phyloP scores from a whole-genome alignment of 2,113 vertebrate species.

The Rhinogobius similis region DNA sequence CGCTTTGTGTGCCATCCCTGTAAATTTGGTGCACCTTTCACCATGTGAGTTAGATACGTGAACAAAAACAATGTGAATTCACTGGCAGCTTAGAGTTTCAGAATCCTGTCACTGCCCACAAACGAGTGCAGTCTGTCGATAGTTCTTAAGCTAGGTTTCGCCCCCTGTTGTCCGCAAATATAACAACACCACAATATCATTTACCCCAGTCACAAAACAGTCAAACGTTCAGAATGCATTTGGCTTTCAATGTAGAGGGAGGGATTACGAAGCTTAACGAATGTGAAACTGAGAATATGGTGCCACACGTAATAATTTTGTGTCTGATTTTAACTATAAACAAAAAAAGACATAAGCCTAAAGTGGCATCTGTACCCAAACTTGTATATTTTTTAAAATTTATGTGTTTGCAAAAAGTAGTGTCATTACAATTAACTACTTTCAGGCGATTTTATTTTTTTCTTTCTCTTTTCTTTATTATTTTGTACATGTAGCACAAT shows the following conservation, averaged over 20 bases:
- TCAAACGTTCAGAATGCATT: conserved; percentile 44
- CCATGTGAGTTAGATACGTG: background rate
- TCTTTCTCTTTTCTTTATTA: conserved; percentile 73
- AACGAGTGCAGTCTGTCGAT: conserved; percentile 67
- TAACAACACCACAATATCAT: background rate
- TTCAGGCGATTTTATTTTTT: conserved; percentile 50
- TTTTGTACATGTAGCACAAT: conserved; percentile 90
- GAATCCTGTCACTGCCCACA: background rate
- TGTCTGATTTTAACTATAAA: conserved; percentile 41
- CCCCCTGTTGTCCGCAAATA: conserved; percentile 15
- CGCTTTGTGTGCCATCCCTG: conserved; percentile 24
- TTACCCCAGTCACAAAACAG: background rate
- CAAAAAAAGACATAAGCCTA: conserved; percentile 59
- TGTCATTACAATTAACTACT: conserved; percentile 77
- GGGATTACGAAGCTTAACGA: conserved; percentile 25
- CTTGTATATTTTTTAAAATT: conserved; percentile 1
- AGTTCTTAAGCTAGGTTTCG: conserved; percentile 44
- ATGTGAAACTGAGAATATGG: conserved; percentile 74
- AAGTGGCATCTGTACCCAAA: conserved; percentile 64
- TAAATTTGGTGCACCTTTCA: background rate
- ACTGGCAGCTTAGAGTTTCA: background rate
- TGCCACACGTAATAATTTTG: conserved; percentile 50
- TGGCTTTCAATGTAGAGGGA: conserved; percentile 44
- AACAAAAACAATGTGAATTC: conserved; percentile 9
- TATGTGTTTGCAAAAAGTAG: conserved; percentile 46